Evolutionary conservation across 2,797 vertebrate genomes (phyloP).

Genomic region (Phyllotis vaccarum): DNA sequence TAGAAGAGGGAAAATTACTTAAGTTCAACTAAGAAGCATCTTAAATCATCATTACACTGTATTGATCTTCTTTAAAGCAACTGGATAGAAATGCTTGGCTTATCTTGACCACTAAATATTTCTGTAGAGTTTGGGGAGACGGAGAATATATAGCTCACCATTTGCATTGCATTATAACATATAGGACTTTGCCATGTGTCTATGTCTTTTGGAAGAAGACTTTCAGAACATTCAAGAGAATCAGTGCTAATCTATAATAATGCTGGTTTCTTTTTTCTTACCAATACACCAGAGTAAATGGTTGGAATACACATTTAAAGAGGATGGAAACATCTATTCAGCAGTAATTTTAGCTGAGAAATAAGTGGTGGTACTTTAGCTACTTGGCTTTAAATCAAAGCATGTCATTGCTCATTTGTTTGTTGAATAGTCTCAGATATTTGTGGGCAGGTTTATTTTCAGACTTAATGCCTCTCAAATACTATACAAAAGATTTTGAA

Average conservation of each 20-base stretch:
- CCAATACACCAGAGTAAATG: background rate
- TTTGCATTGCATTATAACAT: constrained; percentile 55
- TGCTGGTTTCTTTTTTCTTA: constrained; percentile 63
- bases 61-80: constrained; percentile 69
- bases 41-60: constrained; percentile 76
- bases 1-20: constrained; percentile 76
- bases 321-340: background rate
- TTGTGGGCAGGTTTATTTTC: constrained; percentile 38
- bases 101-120: constrained; percentile 71
- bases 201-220: constrained; percentile 29
- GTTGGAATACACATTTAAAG: background rate
- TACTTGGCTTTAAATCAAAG: constrained; percentile 55
- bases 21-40: constrained; percentile 71
- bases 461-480: constrained; percentile 36
- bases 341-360: constrained; percentile 42
- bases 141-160: background rate
- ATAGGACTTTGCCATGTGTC: background rate
- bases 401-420: constrained; percentile 33
- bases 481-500: constrained; percentile 26
- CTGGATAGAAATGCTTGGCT: constrained; percentile 65
- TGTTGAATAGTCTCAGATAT: background rate
- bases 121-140: constrained; percentile 48
- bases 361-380: background rate
- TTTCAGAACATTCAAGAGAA: constrained; percentile 23
- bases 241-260: background rate